Conservation (phyloP, 2,888 invertebrate genomes). For the Parapristionchus giblindavisi region DNA sequence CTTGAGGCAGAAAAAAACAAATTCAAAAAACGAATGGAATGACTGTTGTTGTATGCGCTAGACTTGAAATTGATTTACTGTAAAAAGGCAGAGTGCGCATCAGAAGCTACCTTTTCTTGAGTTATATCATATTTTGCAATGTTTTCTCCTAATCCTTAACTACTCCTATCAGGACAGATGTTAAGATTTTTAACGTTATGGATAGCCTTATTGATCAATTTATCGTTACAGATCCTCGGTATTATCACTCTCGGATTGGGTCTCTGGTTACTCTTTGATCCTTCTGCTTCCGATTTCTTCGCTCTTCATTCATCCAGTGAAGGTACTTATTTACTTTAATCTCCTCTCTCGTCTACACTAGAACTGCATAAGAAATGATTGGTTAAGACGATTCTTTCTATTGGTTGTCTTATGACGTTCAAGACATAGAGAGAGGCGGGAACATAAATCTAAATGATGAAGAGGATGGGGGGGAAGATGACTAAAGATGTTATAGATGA, state of each 20-base stretch:
- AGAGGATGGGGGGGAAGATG: not conserved
- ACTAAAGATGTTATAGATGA: constrained; percentile 15
- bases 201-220: not conserved
- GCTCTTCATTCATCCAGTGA: constrained; percentile 72
- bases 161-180: too few species aligned
- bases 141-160: too few species aligned
- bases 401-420: constrained; percentile 14
- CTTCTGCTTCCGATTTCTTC: constrained; percentile 78
- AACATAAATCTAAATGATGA: constrained; percentile 31
- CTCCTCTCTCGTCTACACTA: not conserved
- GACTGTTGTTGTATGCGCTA: too few species aligned
- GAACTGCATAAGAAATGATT: too few species aligned
- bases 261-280: constrained; percentile 82
- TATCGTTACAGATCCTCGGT: constrained; percentile 78
- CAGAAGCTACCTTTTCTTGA: too few species aligned
- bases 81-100: too few species aligned
- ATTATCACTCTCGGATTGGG: constrained; percentile 79
- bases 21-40: too few species aligned
- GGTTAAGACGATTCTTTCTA: constrained; percentile 14
- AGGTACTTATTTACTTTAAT: constrained; percentile 11
- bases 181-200: too few species aligned
- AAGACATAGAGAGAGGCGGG: constrained; percentile 17
- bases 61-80: too few species aligned
- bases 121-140: too few species aligned
- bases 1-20: too few species aligned